Evolutionary conservation across 2,113 vertebrate genomes (phyloP).

Genomic region (Eublepharis macularius): DNA sequence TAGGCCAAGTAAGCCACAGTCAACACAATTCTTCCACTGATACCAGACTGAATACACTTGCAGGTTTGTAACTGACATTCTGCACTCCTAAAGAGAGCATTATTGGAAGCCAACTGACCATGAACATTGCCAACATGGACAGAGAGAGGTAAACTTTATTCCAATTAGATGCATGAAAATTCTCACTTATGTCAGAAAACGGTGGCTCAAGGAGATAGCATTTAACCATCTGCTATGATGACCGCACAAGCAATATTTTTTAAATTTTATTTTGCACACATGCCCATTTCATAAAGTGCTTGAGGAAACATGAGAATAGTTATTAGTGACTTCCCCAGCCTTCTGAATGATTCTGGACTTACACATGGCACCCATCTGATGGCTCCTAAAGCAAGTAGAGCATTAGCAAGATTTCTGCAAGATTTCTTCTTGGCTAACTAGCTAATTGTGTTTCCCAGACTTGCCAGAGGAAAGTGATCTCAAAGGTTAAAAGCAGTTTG

Average conservation of each 20-base stretch:
- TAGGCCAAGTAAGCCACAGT: neutral
- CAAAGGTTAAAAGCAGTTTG: neutral
- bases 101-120: neutral
- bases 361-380: too few relatives aligned
- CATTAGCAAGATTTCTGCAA: neutral
- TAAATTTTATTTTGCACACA: too few relatives aligned
- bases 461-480: neutral
- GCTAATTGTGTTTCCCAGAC: neutral
- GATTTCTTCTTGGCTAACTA: neutral
- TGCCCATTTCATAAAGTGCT: neutral
- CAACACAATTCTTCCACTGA: neutral
- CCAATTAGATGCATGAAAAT: rapidly evolving
- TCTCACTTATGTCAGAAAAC: too few relatives aligned
- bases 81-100: constrained; percentile 13
- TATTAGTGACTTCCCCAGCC: neutral
- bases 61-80: neutral
- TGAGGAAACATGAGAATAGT: neutral
- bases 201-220: too few relatives aligned
- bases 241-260: too few relatives aligned
- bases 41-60: neutral
- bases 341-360: neutral
- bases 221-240: too few relatives aligned
- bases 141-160: neutral
- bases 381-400: too few relatives aligned
- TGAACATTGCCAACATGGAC: too few relatives aligned